Evolutionary conservation across 2,113 vertebrate species (phyloP).

Genomic region (Sula dactylatra): DNA sequence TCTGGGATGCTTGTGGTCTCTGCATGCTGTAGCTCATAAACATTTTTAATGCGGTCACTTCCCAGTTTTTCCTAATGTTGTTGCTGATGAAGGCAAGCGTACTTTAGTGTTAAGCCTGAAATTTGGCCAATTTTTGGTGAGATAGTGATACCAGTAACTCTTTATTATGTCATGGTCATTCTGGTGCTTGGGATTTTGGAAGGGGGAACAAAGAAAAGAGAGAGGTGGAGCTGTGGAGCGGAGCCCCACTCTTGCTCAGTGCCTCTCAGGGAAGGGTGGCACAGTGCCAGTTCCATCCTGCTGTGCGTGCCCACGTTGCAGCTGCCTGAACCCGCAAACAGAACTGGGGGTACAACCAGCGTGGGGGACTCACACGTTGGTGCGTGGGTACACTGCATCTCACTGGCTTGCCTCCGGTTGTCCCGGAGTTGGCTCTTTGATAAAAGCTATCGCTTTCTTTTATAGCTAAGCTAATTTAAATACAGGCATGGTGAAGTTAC

Average conservation of each 20-base stretch:
- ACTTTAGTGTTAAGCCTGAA: not conserved
- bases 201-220: too few relatives aligned
- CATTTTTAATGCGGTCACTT: not conserved
- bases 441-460: too few relatives aligned
- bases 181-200: not conserved
- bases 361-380: not conserved
- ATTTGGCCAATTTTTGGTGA: not conserved
- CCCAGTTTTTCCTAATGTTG: not conserved
- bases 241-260: not conserved
- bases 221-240: not conserved
- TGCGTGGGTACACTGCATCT: not conserved
- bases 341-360: not conserved
- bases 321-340: not conserved
- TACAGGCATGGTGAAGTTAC: not conserved
- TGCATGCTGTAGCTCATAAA: rapidly evolving
- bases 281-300: rapidly evolving
- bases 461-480: not conserved
- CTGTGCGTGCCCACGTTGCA: rapidly evolving
- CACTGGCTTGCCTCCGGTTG: rapidly evolving
- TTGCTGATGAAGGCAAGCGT: not conserved
- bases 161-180: not conserved
- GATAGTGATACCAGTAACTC: too few relatives aligned
- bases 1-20: not conserved
- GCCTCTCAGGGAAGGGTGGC: not conserved
- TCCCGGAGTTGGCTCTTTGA: not conserved